phyloP scores from a whole-genome alignment of 1,140 invertebrate species.

The Wiebesia pumilae region DNA sequence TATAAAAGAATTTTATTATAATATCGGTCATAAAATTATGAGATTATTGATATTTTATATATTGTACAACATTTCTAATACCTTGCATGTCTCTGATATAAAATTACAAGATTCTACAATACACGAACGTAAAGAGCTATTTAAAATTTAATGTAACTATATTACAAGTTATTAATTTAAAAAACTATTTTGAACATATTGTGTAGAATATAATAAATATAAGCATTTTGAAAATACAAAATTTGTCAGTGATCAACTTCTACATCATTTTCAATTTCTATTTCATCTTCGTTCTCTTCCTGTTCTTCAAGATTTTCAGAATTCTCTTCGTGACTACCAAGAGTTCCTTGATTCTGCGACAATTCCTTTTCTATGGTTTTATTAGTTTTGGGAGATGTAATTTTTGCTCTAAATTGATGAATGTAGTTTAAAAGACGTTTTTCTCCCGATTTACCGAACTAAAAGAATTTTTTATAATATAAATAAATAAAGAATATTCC shows the following conservation, averaged over 20 bases:
- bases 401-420: constrained; percentile 57
- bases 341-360: not conserved
- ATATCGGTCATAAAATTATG: too few relatives aligned
- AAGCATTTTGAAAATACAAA: not conserved
- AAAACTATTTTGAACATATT: not conserved
- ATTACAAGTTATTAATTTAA: too few relatives aligned
- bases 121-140: too few relatives aligned
- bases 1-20: too few relatives aligned
- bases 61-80: too few relatives aligned
- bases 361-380: constrained; percentile 36
- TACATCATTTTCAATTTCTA: constrained; percentile 12
- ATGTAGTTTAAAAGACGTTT: constrained; percentile 59
- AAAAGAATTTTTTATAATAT: constrained; percentile 19
- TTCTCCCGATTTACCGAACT: constrained; percentile 56
- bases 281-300: constrained; percentile 5
- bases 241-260: not conserved
- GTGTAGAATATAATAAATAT: not conserved
- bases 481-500: constrained; percentile 22
- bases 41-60: too few relatives aligned
- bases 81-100: too few relatives aligned
- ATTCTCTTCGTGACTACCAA: constrained; percentile 15
- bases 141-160: too few relatives aligned
- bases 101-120: too few relatives aligned
- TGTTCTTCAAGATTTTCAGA: constrained; percentile 17
- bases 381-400: constrained; percentile 37